A percentile compares a stretch with the other conserved stretches of the same genome.
Evolutionary conservation across 2,113 vertebrate species (phyloP).

Genomic region (Mustelus asterias): DNA sequence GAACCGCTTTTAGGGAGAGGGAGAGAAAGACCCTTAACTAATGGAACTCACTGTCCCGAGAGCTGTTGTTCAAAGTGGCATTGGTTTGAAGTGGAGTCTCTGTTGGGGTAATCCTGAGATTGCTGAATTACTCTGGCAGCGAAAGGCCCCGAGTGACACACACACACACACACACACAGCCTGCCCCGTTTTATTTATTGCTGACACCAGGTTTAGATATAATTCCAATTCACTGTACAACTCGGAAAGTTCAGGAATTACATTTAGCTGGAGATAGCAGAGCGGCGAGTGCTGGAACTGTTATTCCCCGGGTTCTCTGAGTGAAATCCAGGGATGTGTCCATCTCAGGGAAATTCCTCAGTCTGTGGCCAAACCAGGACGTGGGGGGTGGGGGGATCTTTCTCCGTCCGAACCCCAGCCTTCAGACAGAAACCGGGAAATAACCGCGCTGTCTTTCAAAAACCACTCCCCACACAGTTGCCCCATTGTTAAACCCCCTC

Average conservation of each 20-base stretch:
- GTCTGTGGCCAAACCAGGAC: background rate
- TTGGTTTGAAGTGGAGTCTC: background rate
- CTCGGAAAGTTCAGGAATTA: no score
- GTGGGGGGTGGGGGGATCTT: background rate
- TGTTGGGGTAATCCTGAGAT: background rate
- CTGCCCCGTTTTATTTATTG: background rate
- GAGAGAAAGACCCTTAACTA: no score
- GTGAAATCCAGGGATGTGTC: no score
- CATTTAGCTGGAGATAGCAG: no score
- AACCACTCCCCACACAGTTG: background rate
- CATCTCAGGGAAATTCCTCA: no score
- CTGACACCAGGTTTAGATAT: no score
- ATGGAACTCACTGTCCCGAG: no score
- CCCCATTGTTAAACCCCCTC: no score
- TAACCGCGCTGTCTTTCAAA: background rate
- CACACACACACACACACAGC: no score
- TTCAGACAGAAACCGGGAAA: background rate
- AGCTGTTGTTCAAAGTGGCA: background rate
- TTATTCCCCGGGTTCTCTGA: background rate
- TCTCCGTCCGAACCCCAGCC: background rate
- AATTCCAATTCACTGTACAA: no score
- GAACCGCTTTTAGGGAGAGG: no score
- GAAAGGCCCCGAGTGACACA: background rate
- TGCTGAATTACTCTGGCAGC: background rate
- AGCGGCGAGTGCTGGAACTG: no score